These are phyloP conservation scores for Idris sp. DNA, from an alignment of 1,140 invertebrate genomes.

Conservation along the genomic window DNA sequence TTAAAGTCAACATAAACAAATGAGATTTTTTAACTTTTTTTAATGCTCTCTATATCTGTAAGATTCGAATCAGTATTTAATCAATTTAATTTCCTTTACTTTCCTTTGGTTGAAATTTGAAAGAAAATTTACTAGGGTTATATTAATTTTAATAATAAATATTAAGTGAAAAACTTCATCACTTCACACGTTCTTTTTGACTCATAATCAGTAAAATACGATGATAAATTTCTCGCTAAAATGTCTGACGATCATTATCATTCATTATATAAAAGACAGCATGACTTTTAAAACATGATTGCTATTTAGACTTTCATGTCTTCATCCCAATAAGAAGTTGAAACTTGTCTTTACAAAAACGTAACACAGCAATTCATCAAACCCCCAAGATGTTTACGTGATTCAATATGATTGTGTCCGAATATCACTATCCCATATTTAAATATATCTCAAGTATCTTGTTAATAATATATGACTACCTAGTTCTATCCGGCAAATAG, in stretches of 20 bases:
- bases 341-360: conserved; percentile 54
- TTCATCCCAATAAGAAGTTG: conserved; percentile 62
- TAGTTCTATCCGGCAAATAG: conserved; percentile 72
- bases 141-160: conserved; percentile 8
- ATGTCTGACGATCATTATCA: conserved; percentile 1
- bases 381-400: conserved; percentile 13
- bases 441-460: conserved; percentile 77
- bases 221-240: conserved; percentile 19
- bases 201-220: conserved; percentile 24
- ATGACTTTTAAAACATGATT: conserved; percentile 50
- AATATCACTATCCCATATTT: conserved; percentile 71
- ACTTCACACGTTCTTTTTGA: conserved; percentile 15
- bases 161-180: conserved; percentile 1
- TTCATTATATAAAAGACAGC: conserved; percentile 22
- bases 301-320: conserved; percentile 39
- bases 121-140: conserved; percentile 6
- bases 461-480: conserved; percentile 74
- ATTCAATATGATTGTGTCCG: conserved; percentile 54
- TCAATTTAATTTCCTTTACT: no score
- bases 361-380: conserved; percentile 60
- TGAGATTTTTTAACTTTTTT: no score
- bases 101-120: no score
- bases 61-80: no score
- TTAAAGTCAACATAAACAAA: no score
- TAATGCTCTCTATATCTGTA: no score